Evolutionary conservation across 64 coral and sea anemone species (phyloP), one percentile per base, ranked within the genome.

Genomic region (Anthopleura sola): DNA sequence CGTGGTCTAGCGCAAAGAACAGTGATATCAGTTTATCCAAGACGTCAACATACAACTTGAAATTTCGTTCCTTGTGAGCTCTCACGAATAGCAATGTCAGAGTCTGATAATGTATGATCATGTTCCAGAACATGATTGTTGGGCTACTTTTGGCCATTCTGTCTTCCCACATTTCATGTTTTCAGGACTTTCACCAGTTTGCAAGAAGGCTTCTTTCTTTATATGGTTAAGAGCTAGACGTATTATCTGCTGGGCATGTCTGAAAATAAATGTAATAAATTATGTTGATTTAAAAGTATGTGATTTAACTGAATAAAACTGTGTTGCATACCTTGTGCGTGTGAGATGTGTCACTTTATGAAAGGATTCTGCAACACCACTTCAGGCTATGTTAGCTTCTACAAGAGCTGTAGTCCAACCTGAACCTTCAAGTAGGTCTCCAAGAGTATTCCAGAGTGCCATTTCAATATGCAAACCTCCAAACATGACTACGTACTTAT

Each of bases 1-100:
- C 28, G 20, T 92, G 85, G 32, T 92, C 86, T 0, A 92, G 82
- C 23, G 82, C 66, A 36, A 88, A 92, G 75, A 87, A 84, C 53
- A 86, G 32, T 13, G 55, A 84, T 0, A 82, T 34, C 10, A 91
- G 46, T 18, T 82, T 0, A 28, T 86, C 33, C 0, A 85, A 4
- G 14, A 76, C 88, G 39, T 90, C 66, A 20, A 85, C 48, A 56
- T 80, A 90, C 68, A 90, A 8, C 3, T 0, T 32, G 53, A 90
- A 90, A 16, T 78, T 47, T 31, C 24, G 55, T 48, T 90, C 49
- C 3, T 82, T 66, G 5, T 85, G 46, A 28, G 88, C 82, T 11
- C 82, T 68, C 14, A 90, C 49, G 50, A 55, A 51, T 21, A 85
- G 77, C 21, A 85, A 49, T 20, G 78, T 60, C 3, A 85, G 49